Evolutionary conservation across 2,797 vertebrate species (phyloP).

Genomic region (Acrossocheilus fasciatus): DNA sequence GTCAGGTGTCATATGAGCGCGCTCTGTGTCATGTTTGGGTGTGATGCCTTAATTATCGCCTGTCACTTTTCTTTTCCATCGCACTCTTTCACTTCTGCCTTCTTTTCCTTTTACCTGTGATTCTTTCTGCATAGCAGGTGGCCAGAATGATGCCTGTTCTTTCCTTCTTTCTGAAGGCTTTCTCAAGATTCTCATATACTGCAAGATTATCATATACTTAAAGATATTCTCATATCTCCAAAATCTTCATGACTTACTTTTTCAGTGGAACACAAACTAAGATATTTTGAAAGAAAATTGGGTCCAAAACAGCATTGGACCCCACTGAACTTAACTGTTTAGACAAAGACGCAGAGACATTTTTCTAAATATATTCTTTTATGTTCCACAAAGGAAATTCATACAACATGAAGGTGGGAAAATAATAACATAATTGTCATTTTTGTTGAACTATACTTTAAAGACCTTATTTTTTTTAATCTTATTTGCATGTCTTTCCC

Average conservation of each 20-base stretch:
- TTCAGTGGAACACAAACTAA: neutral
- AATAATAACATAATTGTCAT: neutral
- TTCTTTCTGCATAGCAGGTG: neutral
- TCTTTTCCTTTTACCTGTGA: neutral
- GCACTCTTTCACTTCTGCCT: neutral
- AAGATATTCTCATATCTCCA: neutral
- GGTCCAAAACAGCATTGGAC: neutral
- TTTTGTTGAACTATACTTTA: neutral
- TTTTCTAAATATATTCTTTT: neutral
- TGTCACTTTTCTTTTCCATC: constrained; percentile 52
- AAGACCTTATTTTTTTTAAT: neutral
- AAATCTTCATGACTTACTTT: neutral
- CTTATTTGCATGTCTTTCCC: neutral
- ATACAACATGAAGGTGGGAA: neutral
- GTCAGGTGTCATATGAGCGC: neutral
- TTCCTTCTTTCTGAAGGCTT: neutral
- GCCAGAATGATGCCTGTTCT: neutral
- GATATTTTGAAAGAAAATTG: neutral
- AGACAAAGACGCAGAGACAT: neutral
- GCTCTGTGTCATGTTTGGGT: neutral
- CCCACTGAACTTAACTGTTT: neutral
- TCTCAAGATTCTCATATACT: neutral
- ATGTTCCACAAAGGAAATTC: neutral
- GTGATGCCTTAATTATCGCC: constrained; percentile 69
- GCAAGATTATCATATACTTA: neutral